Evolutionary conservation across 2,888 invertebrate species (phyloP).

Genomic region (Disparrhopalites patrizii): DNA sequence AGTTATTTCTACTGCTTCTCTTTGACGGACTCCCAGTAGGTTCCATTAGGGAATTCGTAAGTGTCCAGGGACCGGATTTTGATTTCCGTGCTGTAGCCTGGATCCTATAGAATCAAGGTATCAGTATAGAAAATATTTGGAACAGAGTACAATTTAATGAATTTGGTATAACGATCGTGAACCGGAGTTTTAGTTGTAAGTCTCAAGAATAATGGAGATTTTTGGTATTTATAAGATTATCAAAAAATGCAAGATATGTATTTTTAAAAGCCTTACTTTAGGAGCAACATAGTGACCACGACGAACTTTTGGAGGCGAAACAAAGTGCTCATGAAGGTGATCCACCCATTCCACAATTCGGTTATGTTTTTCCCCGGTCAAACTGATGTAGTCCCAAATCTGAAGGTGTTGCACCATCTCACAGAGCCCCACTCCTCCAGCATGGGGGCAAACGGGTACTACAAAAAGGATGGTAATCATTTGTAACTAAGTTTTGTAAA

Average conservation of each 20-base stretch:
- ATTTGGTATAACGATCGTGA: background rate
- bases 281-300: conserved; percentile 72
- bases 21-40: conserved; percentile 66
- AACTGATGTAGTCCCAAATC: conserved; percentile 76
- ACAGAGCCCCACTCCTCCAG: conserved; percentile 89
- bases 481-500: too few relatives aligned
- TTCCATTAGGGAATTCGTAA: conserved; percentile 73
- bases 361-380: conserved; percentile 67
- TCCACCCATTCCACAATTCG: conserved; percentile 81
- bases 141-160: background rate
- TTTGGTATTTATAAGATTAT: background rate
- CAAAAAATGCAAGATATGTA: background rate
- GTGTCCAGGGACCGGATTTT: conserved; percentile 63
- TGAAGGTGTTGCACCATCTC: conserved; percentile 91
- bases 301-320: conserved; percentile 65
- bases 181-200: too few relatives aligned
- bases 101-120: conserved; percentile 54
- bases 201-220: too few relatives aligned
- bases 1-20: conserved; percentile 49
- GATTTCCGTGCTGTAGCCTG: conserved; percentile 80
- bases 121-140: background rate
- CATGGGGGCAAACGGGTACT: conserved; percentile 92
- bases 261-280: conserved; percentile 55
- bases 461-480: too few relatives aligned
- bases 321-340: conserved; percentile 85